phyloP scores from a whole-genome alignment of 2,888 invertebrate genomes.

The Timema podura region DNA sequence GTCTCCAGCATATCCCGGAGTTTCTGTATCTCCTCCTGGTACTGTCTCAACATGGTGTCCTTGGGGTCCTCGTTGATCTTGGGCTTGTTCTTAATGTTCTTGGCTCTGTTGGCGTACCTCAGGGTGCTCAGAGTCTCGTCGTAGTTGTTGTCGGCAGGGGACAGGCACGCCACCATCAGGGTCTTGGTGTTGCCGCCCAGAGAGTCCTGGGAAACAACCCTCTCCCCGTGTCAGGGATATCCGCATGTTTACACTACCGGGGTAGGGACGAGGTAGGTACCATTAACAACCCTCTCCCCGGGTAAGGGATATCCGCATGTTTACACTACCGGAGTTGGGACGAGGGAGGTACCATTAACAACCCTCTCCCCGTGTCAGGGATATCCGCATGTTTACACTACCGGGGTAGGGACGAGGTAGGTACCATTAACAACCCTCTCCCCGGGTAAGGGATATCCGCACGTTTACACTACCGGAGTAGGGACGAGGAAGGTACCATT shows the following conservation, averaged over 20 bases:
- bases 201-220: conserved; percentile 54
- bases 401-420: not conserved
- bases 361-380: not conserved
- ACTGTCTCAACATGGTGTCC: conserved; percentile 78
- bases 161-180: conserved; percentile 81
- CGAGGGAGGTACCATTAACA: too few species aligned
- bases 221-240: not conserved
- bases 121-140: conserved; percentile 80
- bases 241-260: not conserved
- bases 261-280: too few species aligned
- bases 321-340: not conserved
- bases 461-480: not conserved
- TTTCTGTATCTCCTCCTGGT: conserved; percentile 76
- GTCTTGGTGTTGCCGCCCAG: conserved; percentile 86
- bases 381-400: not conserved
- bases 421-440: not conserved
- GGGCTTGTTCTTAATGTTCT: conserved; percentile 82
- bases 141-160: conserved; percentile 77
- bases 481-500: too few species aligned
- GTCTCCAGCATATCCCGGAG: conserved; percentile 57
- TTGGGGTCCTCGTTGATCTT: conserved; percentile 87
- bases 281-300: not conserved
- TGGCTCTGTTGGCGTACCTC: conserved; percentile 78
- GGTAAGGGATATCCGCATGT: not conserved
- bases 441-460: not conserved